Conservation (phyloP, 2,113 vertebrate genomes). For the Proteles cristata region DNA sequence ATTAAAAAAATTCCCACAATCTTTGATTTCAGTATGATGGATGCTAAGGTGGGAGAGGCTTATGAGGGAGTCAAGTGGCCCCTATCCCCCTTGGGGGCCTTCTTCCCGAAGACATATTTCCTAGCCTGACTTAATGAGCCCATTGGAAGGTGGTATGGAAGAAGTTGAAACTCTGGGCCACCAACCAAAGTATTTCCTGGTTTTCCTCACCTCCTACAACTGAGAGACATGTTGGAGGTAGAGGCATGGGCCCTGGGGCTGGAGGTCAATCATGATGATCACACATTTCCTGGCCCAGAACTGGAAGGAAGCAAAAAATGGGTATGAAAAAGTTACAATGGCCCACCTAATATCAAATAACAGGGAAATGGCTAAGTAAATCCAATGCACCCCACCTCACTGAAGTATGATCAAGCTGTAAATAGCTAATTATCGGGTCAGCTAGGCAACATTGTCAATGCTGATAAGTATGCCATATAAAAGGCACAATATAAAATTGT, state of each 20-base stretch:
- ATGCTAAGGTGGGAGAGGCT: conserved; percentile 25
- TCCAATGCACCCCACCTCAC: neutral
- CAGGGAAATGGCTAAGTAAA: neutral
- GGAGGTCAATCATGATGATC: neutral
- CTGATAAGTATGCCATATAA: neutral
- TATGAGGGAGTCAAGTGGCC: neutral
- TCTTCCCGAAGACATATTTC: conserved; percentile 39
- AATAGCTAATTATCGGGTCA: neutral
- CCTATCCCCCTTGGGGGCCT: neutral
- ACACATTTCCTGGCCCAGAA: conserved; percentile 27
- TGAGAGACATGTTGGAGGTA: conserved; percentile 7
- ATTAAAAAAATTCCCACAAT: neutral
- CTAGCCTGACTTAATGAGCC: conserved; percentile 12
- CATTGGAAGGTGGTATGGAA: conserved; percentile 2
- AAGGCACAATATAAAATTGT: neutral
- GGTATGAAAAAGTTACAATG: neutral
- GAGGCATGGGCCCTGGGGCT: neutral
- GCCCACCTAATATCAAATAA: conserved; percentile 9
- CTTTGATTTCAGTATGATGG: conserved; percentile 30
- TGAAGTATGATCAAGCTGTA: neutral
- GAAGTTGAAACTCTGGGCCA: conserved; percentile 46
- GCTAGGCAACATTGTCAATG: neutral
- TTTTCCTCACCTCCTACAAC: neutral
- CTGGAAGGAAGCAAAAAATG: conserved; percentile 38
- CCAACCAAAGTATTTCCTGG: conserved; percentile 41